Percentiles rank a stretch among this genome's conserved stretches.
Conservation (phyloP, 2,888 invertebrate genomes). For the Plemyria rubiginata region DNA sequence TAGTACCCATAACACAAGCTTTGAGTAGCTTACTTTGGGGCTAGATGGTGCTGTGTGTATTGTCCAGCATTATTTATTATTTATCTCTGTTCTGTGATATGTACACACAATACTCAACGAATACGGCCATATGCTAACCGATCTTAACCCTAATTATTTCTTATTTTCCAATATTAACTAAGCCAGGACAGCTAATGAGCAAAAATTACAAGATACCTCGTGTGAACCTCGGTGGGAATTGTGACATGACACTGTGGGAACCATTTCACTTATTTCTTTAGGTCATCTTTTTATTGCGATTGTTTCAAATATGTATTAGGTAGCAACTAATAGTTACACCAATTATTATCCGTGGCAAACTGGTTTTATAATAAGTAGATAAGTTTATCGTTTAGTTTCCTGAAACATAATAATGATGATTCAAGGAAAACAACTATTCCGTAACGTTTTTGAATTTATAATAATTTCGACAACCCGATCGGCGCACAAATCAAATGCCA, state of each 20-base stretch:
- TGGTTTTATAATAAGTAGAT: conserved; percentile 42
- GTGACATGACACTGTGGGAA: conserved; percentile 30
- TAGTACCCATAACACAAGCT: too few species aligned
- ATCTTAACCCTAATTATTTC: conserved; percentile 52
- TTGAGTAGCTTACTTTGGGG: too few species aligned
- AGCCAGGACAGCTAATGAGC: conserved; percentile 47
- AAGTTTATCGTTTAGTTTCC: conserved; percentile 58
- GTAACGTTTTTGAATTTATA: conserved; percentile 74
- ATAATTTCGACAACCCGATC: conserved; percentile 73
- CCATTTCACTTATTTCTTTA: conserved; percentile 19
- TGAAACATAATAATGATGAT: conserved; percentile 60
- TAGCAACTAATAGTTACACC: background rate
- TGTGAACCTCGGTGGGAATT: conserved; percentile 30
- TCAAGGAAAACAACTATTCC: conserved; percentile 79
- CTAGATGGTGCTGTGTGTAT: too few species aligned
- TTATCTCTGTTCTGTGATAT: too few species aligned
- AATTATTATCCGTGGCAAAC: conserved; percentile 34
- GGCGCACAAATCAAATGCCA: conserved; percentile 78
- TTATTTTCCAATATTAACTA: conserved; percentile 56
- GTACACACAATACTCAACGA: conserved; percentile 41
- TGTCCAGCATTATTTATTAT: too few species aligned
- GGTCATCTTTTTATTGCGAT: conserved; percentile 10
- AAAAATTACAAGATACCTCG: conserved; percentile 24
- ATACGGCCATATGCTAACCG: conserved; percentile 28
- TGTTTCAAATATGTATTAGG: conserved; percentile 12